Evolutionary conservation across 2,888 invertebrate genomes (phyloP).

Genomic region (Tipula helvola): DNA sequence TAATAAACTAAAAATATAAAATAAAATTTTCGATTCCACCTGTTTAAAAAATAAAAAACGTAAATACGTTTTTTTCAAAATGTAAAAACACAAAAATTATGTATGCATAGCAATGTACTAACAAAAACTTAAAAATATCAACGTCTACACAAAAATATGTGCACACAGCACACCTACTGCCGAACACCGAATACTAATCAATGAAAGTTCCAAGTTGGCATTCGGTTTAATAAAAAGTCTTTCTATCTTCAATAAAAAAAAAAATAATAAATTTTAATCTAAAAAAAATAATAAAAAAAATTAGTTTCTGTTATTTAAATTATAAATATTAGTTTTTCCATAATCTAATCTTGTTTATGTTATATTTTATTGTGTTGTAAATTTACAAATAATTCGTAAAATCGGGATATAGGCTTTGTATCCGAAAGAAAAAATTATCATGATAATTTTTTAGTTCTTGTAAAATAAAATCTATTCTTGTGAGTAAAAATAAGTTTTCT

Average conservation of each 20-base stretch:
- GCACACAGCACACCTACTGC: not conserved
- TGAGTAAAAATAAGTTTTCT: not conserved
- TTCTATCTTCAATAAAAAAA: not conserved
- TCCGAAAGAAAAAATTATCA: not conserved
- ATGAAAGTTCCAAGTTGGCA: conserved; percentile 22
- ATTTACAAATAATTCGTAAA: not conserved
- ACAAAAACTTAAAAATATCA: not conserved
- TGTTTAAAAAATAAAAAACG: too few relatives aligned
- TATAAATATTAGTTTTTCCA: not conserved
- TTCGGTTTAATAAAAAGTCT: conserved; percentile 7
- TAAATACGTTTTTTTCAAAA: too few relatives aligned
- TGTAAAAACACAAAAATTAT: too few relatives aligned
- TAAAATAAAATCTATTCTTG: conserved; percentile 6
- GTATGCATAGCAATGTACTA: not conserved
- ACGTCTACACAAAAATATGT: not conserved
- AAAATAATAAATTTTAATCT: not conserved
- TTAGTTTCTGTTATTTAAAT: not conserved
- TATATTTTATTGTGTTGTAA: not conserved
- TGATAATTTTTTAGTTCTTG: not conserved
- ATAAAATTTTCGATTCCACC: too few relatives aligned
- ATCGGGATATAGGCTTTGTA: not conserved
- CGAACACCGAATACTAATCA: conserved; percentile 10
- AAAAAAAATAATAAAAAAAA: too few relatives aligned
- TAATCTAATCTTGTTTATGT: not conserved
- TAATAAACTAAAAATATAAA: too few relatives aligned